Conservation (phyloP, 2,888 invertebrate species). For the Stenodema calcarata region DNA sequence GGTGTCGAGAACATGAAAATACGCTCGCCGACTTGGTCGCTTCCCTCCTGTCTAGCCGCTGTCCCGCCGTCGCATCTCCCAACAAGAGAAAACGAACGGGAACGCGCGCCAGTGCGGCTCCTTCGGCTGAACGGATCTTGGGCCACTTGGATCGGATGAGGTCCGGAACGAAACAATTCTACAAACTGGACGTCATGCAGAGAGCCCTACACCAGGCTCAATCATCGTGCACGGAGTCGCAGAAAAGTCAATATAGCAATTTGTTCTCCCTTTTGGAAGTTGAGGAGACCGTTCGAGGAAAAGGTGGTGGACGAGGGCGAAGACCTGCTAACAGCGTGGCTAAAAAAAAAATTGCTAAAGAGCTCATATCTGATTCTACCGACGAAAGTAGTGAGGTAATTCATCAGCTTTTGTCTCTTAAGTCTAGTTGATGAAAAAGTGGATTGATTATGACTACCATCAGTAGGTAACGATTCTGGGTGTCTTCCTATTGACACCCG, state of each 20-base stretch:
- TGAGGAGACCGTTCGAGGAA: slow-evolving; percentile 67
- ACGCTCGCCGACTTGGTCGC: slow-evolving; percentile 83
- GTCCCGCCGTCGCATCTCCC: slow-evolving; percentile 82
- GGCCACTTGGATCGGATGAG: slow-evolving; percentile 87
- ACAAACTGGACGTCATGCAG: slow-evolving; percentile 89
- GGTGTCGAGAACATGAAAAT: slow-evolving; percentile 92
- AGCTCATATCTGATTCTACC: slow-evolving; percentile 72
- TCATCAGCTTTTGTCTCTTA: background rate
- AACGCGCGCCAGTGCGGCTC: slow-evolving; percentile 56
- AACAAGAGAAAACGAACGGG: slow-evolving; percentile 71
- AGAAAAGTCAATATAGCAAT: slow-evolving; percentile 89
- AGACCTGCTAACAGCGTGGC: slow-evolving; percentile 60
- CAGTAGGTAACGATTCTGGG: no score
- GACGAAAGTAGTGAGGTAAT: slow-evolving; percentile 82
- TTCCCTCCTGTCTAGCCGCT: slow-evolving; percentile 78
- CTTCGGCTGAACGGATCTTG: slow-evolving; percentile 69
- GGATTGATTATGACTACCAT: no score
- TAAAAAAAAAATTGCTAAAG: slow-evolving; percentile 61
- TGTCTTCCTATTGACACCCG: no score
- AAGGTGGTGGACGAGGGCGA: slow-evolving; percentile 58
- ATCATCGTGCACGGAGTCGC: slow-evolving; percentile 83
- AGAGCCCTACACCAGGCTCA: slow-evolving; percentile 84
- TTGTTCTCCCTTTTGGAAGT: slow-evolving; percentile 89
- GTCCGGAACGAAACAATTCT: slow-evolving; percentile 66
- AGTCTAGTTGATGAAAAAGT: background rate